Base-by-base conservation (phyloP, 2,888 invertebrate genomes). In the Zelleria hepariella region DNA sequence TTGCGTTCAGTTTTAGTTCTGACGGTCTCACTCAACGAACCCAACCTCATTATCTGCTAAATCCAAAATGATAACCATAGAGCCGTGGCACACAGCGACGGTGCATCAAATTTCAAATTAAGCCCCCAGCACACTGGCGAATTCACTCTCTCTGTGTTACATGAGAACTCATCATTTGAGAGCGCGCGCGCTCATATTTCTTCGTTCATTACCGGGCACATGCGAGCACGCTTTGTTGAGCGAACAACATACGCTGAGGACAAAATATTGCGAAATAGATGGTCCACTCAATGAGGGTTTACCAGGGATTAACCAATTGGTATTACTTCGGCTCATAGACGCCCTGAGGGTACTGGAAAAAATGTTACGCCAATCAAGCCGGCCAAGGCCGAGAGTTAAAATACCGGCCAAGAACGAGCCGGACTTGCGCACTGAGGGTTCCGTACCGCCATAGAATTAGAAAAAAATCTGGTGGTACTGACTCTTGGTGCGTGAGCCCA, bases 201-300 rank as follows among this genome's bases (percentile, higher is more conserved):
- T 81, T 79, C 76, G 79, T 74, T 82, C 84, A 81, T 82, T 84
- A 84, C 75, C 67, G 71, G 66, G 66, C 32, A 42, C 32, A 42
- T 42, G 32, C 32, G 51, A 20, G 51, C 51, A 42, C n/a, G 51
- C 23, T 51, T 51, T 51, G 51, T 51, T 51, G 20, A 23, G 20
- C 20, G 51, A 20, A 23, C 21, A 23, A 42, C 32, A 42, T 10
- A 42, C 32, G 5, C 51, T 7, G 10, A 20, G 21, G 20, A 21
- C 7, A 20, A 23, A 51, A 51, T 23, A 42, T 4, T 10, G 4
- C 32, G 15, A 15, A 10, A 5, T 15, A 42, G 32, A 42, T 1
- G 15, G 32, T 42, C 10, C 32, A 15, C 32, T 42, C 32, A 10
- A 15, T n/a, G n/a, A n/a, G n/a, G n/a, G n/a, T n/a, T n/a, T n/a